Evolutionary conservation across 2,888 invertebrate species (phyloP), one percentile per base, ranked within the genome.

Genomic region (Ormyrus thymus): DNA sequence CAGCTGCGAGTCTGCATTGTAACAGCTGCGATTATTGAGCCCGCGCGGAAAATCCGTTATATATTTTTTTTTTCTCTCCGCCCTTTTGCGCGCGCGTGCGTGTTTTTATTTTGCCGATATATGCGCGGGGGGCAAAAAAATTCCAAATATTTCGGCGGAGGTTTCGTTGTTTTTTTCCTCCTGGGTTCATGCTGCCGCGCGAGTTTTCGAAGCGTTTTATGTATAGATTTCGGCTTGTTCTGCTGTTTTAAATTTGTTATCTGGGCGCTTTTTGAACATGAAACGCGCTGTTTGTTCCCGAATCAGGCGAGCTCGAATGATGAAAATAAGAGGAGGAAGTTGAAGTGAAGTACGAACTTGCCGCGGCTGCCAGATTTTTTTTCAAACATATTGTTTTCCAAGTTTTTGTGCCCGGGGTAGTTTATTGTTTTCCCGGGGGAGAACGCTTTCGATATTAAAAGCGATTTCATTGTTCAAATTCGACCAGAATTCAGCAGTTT

Each of bases 1-100:
- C 53, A 7, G 51, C 43, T 29, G 50, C 51, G 46, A 51, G 58
- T 5, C 29, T 5, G 64, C 7, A 29, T 10, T 59, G 74, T 64
- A 71, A 68, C 71, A 79, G 70, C 75, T 71, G 65, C 56, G 71
- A 75, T 71, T 71, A 79, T 75, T 50, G 61, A 69, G 62, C 62
- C 56, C 11, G 13, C 11, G 13, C 46, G 56, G 68, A 75, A 76
- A 79, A 79, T 71, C 64, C 56, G 65, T 15, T 46, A n/a, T 46
- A 7, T 45, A n/a, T 50, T 74, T 43, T 13, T 11, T 76, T 9
- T 66, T 11, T 59, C 55, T 48, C n/a, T 51, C 29, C 29, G 4
- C 4, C 29, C 11, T 48, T 58, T 11, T 48, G 6, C 53, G 46
- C 29, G 29, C 29, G 29, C 46, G 62, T 59, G 51, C 6, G 13